Evolutionary conservation across 2,888 invertebrate genomes (phyloP).

Genomic region (Cyaniris semiargus): DNA sequence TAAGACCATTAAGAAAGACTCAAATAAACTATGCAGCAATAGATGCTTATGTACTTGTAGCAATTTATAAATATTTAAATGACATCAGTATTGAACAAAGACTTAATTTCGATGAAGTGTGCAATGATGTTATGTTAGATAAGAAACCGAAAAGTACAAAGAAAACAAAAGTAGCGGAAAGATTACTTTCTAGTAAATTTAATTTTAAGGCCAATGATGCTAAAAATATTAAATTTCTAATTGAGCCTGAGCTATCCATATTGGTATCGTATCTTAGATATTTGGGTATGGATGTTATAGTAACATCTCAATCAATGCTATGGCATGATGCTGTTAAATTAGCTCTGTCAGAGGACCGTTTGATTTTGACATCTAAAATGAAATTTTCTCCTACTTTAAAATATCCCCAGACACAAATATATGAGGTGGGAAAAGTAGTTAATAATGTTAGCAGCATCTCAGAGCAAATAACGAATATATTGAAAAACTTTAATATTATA

Average conservation of each 20-base stretch:
- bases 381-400: constrained; percentile 78
- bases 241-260: constrained; percentile 58
- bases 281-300: constrained; percentile 81
- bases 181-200: constrained; percentile 47
- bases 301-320: constrained; percentile 80
- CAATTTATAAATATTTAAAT: constrained; percentile 86
- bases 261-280: constrained; percentile 65
- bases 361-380: constrained; percentile 59
- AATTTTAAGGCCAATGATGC: constrained; percentile 48
- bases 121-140: constrained; percentile 80
- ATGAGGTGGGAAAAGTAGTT: constrained; percentile 76
- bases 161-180: constrained; percentile 59
- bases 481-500: constrained; percentile 83
- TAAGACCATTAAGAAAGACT: constrained; percentile 87
- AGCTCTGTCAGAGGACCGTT: constrained; percentile 64
- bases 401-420: constrained; percentile 75
- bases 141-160: constrained; percentile 72
- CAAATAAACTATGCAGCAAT: constrained; percentile 92
- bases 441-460: constrained; percentile 54
- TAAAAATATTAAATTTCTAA: constrained; percentile 58
- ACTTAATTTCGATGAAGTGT: constrained; percentile 83
- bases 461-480: constrained; percentile 84
- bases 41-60: constrained; percentile 92
- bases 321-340: constrained; percentile 69
- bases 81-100: constrained; percentile 64